Evolutionary conservation across 2,888 invertebrate species (phyloP).

Genomic region (Scrobipalpa costella): DNA sequence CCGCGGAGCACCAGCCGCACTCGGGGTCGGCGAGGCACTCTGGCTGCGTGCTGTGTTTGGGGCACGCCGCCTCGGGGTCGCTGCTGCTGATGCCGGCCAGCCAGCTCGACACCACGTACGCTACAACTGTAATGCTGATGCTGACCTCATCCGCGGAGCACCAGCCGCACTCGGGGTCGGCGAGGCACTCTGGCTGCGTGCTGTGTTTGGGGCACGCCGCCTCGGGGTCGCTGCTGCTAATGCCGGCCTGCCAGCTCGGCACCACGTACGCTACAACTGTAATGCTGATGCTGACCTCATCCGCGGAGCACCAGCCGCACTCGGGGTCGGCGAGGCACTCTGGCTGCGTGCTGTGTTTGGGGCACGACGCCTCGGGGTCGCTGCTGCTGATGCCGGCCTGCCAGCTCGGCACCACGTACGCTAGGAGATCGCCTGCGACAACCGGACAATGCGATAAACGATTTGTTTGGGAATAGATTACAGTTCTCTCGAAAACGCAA

Average conservation of each 20-base stretch:
- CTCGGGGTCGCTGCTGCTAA: slow-evolving; percentile 87
- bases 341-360: slow-evolving; percentile 86
- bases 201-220: slow-evolving; percentile 88
- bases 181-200: slow-evolving; percentile 89
- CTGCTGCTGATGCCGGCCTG: slow-evolving; percentile 86
- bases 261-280: slow-evolving; percentile 87
- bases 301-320: slow-evolving; percentile 96
- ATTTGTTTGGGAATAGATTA: neutral
- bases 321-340: slow-evolving; percentile 95
- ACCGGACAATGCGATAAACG: neutral
- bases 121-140: slow-evolving; percentile 62
- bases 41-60: slow-evolving; percentile 86
- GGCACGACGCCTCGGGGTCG: slow-evolving; percentile 89
- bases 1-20: slow-evolving; percentile 96
- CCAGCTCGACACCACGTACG: slow-evolving; percentile 92
- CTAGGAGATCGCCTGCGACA: slow-evolving; percentile 86
- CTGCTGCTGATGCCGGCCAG: slow-evolving; percentile 86
- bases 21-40: slow-evolving; percentile 97
- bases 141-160: slow-evolving; percentile 88
- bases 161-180: slow-evolving; percentile 97
- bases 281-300: slow-evolving; percentile 71
- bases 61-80: slow-evolving; percentile 89
- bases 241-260: slow-evolving; percentile 90
- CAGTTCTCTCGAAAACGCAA: neutral
- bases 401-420: slow-evolving; percentile 92